phyloP scores from a whole-genome alignment of 2,888 invertebrate species.

The Periphyllus acericola region DNA sequence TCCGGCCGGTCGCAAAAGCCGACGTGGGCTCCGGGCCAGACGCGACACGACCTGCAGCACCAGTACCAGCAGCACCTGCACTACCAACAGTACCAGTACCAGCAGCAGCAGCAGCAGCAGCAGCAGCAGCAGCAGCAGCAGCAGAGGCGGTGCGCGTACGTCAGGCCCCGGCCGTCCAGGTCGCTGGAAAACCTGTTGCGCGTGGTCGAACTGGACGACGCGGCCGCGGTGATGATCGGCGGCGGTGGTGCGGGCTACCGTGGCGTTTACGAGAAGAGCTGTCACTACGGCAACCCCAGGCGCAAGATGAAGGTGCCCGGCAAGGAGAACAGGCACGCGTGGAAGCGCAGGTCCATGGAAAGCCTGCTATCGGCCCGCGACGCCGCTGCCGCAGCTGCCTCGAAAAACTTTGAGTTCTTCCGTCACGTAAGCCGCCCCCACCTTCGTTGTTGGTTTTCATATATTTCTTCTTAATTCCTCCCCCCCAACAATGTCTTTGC shows the following conservation, averaged over 20 bases:
- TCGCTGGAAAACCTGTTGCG: conserved; percentile 63
- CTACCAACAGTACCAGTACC: not conserved
- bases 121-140: not conserved
- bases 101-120: not conserved
- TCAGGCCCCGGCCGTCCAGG: conserved; percentile 53
- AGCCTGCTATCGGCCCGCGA: conserved; percentile 70
- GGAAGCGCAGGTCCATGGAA: conserved; percentile 78
- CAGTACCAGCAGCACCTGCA: not conserved
- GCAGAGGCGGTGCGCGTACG: conserved; percentile 41
- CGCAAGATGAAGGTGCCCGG: conserved; percentile 63
- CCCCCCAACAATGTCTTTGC: not conserved
- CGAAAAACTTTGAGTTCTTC: conserved; percentile 28
- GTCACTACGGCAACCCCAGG: conserved; percentile 37
- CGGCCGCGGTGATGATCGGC: not conserved
- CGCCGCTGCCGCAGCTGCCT: not conserved
- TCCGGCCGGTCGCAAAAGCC: not conserved
- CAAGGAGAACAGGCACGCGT: conserved; percentile 68
- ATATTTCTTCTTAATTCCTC: not conserved
- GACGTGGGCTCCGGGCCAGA: not conserved
- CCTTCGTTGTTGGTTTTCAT: not conserved
- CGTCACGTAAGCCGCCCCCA: conserved; percentile 6
- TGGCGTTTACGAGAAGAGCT: conserved; percentile 56
- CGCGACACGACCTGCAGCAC: not conserved
- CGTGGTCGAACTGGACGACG: conserved; percentile 63
- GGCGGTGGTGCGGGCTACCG: not conserved